A percentile compares a stretch with the other conserved stretches of the same genome.
phyloP scores from a whole-genome alignment of 2,888 invertebrate species.

The Synergus itoensis region DNA sequence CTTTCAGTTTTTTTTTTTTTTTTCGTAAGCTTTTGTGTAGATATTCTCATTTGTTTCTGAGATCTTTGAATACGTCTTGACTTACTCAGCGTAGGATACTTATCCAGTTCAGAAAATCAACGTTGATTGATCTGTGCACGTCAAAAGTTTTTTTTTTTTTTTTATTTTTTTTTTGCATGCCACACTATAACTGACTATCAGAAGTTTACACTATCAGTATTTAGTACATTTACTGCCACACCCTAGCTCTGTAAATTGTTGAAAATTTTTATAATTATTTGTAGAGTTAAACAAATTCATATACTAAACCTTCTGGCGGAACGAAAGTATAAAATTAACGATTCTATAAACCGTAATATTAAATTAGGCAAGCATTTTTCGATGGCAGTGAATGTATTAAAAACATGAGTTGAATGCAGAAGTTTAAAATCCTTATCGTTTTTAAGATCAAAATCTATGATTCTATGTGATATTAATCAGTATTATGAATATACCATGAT shows the following conservation, averaged over 20 bases:
- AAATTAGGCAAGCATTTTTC: constrained; percentile 29
- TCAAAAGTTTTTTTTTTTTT: not conserved
- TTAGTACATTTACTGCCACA: constrained; percentile 13
- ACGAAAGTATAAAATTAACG: no score
- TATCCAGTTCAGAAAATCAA: not conserved
- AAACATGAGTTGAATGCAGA: constrained; percentile 32
- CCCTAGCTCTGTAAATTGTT: not conserved
- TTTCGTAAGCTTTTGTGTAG: no score
- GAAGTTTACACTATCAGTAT: not conserved
- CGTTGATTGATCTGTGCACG: not conserved
- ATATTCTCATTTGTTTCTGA: not conserved
- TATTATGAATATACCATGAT: constrained; percentile 64
- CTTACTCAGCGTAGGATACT: not conserved
- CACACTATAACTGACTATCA: not conserved
- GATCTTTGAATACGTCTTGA: not conserved
- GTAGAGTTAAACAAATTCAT: no score
- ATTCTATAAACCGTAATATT: constrained; percentile 4
- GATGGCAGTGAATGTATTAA: constrained; percentile 33
- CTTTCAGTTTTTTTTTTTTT: no score
- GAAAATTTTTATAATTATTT: not conserved
- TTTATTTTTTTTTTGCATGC: not conserved
- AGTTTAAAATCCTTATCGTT: constrained; percentile 19
- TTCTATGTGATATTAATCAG: constrained; percentile 61
- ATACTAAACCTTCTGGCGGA: no score
- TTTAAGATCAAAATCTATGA: constrained; percentile 44